A percentile compares a stretch with the other conserved stretches of the same genome.
Conservation (phyloP, 2,888 invertebrate species). For the Choristoneura rosaceana region DNA sequence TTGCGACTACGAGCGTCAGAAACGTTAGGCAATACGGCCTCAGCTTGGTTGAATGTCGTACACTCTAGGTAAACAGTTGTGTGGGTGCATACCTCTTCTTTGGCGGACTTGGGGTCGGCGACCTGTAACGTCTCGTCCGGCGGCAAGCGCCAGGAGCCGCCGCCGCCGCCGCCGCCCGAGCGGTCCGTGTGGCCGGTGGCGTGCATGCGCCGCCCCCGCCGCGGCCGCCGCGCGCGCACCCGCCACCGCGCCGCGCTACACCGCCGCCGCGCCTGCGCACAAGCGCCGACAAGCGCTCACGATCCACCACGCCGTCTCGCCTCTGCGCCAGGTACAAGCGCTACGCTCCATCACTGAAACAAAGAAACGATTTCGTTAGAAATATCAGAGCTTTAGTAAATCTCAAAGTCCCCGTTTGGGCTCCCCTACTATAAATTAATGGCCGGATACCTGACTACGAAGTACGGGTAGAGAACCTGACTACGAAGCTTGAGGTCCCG, state of each 20-base stretch:
- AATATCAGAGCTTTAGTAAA: neutral
- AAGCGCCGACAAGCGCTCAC: constrained; percentile 52
- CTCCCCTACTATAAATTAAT: too few species aligned
- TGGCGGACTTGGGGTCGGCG: constrained; percentile 92
- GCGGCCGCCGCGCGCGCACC: constrained; percentile 86
- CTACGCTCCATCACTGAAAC: constrained; percentile 66
- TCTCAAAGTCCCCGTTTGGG: too few species aligned
- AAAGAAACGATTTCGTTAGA: constrained; percentile 22
- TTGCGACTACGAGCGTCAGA: too few species aligned
- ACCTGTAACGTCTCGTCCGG: constrained; percentile 97
- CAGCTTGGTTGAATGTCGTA: too few species aligned
- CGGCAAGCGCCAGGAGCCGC: constrained; percentile 94
- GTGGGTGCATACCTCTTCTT: constrained; percentile 85
- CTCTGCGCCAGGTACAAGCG: constrained; percentile 57
- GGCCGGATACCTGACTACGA: too few species aligned
- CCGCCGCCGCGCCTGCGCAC: constrained; percentile 60
- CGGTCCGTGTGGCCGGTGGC: constrained; percentile 95
- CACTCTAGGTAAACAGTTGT: too few species aligned
- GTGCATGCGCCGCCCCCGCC: constrained; percentile 91
- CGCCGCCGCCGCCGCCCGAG: constrained; percentile 88
- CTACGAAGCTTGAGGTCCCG: too few species aligned
- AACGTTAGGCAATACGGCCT: too few species aligned
- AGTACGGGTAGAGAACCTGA: too few species aligned
- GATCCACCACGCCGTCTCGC: constrained; percentile 55
- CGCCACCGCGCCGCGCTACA: constrained; percentile 85